phyloP scores from a whole-genome alignment of 2,113 vertebrate species.

The Gallinago media region DNA sequence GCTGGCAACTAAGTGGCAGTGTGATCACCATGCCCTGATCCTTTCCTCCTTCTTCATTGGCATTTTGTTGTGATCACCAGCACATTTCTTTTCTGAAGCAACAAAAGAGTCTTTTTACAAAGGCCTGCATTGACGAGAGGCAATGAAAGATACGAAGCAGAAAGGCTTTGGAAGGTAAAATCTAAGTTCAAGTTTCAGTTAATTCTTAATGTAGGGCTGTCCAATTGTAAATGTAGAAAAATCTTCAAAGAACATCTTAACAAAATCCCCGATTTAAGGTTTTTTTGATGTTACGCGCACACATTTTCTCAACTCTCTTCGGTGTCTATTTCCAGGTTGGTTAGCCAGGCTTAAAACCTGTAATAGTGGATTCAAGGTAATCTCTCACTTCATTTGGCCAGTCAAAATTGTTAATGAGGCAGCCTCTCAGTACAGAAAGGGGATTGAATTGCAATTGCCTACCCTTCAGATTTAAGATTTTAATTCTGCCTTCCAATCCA shows the following conservation, averaged over 20 bases:
- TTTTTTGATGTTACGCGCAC: not conserved
- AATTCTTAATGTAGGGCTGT: not conserved
- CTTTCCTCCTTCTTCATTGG: not conserved
- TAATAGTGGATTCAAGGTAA: not conserved
- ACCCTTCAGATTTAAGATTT: not conserved
- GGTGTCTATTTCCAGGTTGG: rapidly evolving
- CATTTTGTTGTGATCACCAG: not conserved
- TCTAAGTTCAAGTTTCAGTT: not conserved
- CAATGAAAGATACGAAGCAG: not conserved
- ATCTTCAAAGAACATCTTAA: not conserved
- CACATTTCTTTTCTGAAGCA: not conserved
- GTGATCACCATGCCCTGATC: not conserved
- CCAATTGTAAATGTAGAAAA: not conserved
- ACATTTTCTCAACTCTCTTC: not conserved
- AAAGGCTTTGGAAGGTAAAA: not conserved
- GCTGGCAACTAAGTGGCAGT: not conserved
- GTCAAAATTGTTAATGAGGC: not conserved
- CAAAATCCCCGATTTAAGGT: not conserved
- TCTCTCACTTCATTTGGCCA: not conserved
- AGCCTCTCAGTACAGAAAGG: not conserved
- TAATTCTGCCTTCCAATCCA: not conserved
- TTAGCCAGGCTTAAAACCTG: not conserved
- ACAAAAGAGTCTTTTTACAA: not conserved
- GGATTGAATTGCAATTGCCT: not conserved
- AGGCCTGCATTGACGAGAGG: too few relatives aligned